Evolutionary conservation across 2,113 vertebrate genomes (phyloP).

Genomic region (Channa argus): DNA sequence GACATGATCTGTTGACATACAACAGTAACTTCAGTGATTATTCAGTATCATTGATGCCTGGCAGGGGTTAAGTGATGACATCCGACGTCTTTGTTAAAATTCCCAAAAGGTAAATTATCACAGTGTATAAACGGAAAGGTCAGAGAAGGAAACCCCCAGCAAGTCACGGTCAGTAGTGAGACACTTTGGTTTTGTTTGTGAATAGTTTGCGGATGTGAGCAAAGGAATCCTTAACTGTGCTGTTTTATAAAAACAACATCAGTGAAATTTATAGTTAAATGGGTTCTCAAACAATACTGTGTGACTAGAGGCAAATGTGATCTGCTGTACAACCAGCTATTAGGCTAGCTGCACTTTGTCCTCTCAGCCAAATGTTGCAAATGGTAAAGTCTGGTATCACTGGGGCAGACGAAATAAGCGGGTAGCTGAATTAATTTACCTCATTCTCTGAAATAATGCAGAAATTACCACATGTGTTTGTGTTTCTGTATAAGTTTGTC

Average conservation of each 20-base stretch:
- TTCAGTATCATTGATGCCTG: background rate
- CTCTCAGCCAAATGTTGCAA: background rate
- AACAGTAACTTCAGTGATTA: background rate
- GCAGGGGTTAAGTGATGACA: background rate
- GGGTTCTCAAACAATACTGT: background rate
- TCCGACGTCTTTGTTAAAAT: slow-evolving; percentile 1
- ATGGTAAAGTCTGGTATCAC: background rate
- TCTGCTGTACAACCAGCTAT: background rate
- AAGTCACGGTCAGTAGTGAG: slow-evolving; percentile 8
- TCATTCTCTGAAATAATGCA: background rate
- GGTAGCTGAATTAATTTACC: background rate
- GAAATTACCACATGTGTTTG: background rate
- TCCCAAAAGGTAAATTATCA: background rate
- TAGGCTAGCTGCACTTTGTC: slow-evolving; percentile 19
- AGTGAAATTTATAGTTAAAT: slow-evolving; percentile 13
- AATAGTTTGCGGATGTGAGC: slow-evolving; percentile 5
- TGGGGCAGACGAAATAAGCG: background rate
- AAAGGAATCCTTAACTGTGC: background rate
- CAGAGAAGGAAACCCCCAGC: background rate
- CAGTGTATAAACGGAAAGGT: slow-evolving; percentile 12
- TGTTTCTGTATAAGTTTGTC: background rate
- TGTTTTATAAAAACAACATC: background rate
- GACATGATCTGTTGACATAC: background rate
- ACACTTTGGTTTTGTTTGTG: background rate
- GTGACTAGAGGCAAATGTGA: slow-evolving; percentile 28